Conservation (phyloP, 2,113 vertebrate species). For the Microcebus tavaratra region DNA sequence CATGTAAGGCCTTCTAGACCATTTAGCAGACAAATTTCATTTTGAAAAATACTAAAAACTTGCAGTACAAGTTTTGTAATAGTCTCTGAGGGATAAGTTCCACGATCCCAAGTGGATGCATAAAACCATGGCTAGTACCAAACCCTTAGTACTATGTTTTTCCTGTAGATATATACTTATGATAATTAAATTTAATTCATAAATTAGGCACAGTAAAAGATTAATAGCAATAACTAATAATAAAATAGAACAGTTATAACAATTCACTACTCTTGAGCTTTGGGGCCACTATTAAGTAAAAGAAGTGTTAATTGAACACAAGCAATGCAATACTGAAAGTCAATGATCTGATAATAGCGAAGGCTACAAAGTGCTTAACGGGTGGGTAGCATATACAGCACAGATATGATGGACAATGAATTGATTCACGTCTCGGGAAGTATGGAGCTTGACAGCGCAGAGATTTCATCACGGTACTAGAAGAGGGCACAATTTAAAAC, state of each 20-base stretch:
- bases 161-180: neutral
- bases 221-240: neutral
- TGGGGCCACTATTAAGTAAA: neutral
- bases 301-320: neutral
- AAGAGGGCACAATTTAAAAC: too few species aligned
- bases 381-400: neutral
- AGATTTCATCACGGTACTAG: too few species aligned
- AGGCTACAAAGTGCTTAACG: neutral
- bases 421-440: too few species aligned
- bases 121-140: neutral
- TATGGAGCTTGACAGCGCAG: too few species aligned
- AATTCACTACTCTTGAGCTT: neutral
- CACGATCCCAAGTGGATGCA: neutral
- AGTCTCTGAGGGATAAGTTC: neutral
- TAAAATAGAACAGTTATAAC: neutral
- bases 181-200: neutral
- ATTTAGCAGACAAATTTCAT: neutral
- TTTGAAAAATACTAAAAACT: neutral
- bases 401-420: too few species aligned
- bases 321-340: neutral
- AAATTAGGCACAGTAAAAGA: neutral
- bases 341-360: neutral
- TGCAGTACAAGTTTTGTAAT: neutral
- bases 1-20: neutral
- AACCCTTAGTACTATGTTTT: neutral